phyloP scores from a whole-genome alignment of 2,113 vertebrate genomes.

The Echinops telfairi region DNA sequence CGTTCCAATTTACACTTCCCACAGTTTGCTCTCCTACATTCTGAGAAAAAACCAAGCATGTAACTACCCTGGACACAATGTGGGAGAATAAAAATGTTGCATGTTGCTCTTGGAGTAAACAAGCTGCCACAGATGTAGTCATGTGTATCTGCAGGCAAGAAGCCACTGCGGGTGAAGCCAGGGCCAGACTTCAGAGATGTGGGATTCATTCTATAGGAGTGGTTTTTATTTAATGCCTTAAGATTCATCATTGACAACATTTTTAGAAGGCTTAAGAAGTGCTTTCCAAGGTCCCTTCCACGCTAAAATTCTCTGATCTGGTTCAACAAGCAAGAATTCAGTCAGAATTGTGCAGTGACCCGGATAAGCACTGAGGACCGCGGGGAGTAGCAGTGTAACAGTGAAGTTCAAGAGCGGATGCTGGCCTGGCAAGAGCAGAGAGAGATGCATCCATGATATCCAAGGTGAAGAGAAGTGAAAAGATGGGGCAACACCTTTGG shows the following conservation, averaged over 20 bases:
- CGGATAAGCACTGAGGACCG: conserved; percentile 10
- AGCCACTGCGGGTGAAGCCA: neutral
- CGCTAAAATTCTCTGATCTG: conserved; percentile 19
- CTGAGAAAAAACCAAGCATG: neutral
- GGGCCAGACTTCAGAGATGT: neutral
- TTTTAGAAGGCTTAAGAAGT: neutral
- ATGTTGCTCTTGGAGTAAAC: neutral
- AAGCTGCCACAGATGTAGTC: neutral
- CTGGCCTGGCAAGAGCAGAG: neutral
- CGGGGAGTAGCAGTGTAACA: neutral
- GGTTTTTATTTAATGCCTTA: conserved; percentile 2
- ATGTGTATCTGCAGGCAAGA: neutral
- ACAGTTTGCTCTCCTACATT: neutral
- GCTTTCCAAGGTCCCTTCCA: neutral
- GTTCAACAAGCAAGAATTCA: conserved; percentile 22
- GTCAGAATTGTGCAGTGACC: conserved; percentile 17
- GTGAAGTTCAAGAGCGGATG: neutral
- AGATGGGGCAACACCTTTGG: neutral
- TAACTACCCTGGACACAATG: neutral
- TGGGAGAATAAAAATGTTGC: neutral
- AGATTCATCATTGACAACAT: conserved; percentile 10
- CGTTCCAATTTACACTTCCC: neutral
- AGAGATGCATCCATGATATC: neutral
- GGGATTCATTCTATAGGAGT: conserved; percentile 49
- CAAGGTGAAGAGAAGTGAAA: neutral